These are phyloP conservation scores for Mergus octosetaceus DNA, from an alignment of 2,797 vertebrate species.

Conservation along the genomic window DNA sequence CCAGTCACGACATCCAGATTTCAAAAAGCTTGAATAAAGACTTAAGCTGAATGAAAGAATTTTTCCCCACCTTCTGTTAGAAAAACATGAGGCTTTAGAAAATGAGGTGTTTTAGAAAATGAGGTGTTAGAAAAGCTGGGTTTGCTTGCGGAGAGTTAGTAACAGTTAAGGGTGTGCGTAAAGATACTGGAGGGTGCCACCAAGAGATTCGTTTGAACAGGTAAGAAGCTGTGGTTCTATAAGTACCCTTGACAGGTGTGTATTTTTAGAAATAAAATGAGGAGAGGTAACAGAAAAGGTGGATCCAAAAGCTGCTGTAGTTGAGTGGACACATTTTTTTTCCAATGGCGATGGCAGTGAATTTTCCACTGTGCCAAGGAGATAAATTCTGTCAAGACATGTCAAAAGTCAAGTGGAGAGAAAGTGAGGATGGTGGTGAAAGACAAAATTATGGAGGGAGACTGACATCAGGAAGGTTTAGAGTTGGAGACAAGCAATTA, in stretches of 20 bases:
- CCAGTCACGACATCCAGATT: not conserved
- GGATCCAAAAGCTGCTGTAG: not conserved
- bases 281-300: not conserved
- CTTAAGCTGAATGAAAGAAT: not conserved
- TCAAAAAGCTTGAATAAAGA: not conserved
- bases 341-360: not conserved
- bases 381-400: not conserved
- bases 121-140: not conserved
- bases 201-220: not conserved
- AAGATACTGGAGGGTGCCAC: not conserved
- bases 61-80: not conserved
- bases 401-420: not conserved
- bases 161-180: not conserved
- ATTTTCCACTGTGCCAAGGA: not conserved
- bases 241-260: not conserved
- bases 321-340: not conserved
- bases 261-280: not conserved
- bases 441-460: not conserved
- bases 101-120: no score
- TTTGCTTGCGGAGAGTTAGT: not conserved
- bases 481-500: not conserved
- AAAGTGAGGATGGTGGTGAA: not conserved
- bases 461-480: not conserved
- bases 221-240: not conserved
- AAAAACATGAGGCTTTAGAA: not conserved